These are phyloP conservation scores for Lepus oiostolus DNA, from an alignment of 2,797 vertebrate species.

Conservation along the genomic window DNA sequence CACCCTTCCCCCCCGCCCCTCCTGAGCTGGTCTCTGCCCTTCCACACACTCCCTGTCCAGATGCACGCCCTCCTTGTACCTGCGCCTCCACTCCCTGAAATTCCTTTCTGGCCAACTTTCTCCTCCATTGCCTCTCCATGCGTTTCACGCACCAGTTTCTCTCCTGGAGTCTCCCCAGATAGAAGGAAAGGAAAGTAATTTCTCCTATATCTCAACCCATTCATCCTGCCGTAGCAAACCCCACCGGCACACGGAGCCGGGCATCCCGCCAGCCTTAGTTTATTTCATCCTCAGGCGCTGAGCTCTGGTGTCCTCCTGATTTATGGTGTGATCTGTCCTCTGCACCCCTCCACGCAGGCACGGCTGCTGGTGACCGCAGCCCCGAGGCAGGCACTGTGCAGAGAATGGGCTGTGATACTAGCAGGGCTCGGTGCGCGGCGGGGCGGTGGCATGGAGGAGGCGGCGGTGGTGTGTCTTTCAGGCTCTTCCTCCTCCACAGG, in stretches of 20 bases:
- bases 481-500: neutral
- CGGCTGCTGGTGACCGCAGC: neutral
- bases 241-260: neutral
- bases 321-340: constrained; percentile 56
- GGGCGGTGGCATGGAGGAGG: neutral
- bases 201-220: neutral
- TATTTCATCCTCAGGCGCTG: constrained; percentile 1
- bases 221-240: constrained; percentile 25
- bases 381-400: neutral
- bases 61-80: neutral
- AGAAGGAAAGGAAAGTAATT: neutral
- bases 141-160: neutral
- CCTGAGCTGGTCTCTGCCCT: neutral
- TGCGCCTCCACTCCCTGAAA: neutral
- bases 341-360: neutral
- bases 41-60: accelerated
- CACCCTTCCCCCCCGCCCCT: neutral
- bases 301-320: constrained; percentile 58
- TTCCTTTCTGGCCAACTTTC: neutral
- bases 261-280: constrained; percentile 4
- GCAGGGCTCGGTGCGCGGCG: neutral
- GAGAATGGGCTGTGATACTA: neutral
- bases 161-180: constrained; percentile 3
- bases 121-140: neutral
- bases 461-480: neutral